phyloP scores from a whole-genome alignment of 2,797 vertebrate species.

The Notamacropus eugenii region DNA sequence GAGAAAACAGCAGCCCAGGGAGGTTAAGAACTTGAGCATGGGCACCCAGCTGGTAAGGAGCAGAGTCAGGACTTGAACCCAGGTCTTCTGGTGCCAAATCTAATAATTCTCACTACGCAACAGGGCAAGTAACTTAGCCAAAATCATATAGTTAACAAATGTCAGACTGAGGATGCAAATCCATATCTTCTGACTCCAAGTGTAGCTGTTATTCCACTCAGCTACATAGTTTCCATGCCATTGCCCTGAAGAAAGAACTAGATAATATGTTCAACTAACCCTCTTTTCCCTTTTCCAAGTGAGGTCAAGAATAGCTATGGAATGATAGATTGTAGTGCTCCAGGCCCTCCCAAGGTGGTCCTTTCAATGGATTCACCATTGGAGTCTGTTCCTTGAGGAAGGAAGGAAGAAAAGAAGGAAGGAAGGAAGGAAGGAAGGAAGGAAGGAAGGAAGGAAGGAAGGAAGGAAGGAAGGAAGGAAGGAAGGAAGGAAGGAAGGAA shows the following conservation, averaged over 20 bases:
- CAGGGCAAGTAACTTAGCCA: not conserved
- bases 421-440: no score
- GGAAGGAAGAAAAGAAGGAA: not conserved
- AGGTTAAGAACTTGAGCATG: not conserved
- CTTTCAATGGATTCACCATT: not conserved
- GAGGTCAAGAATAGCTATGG: not conserved
- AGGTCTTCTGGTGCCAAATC: not conserved
- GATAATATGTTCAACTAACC: not conserved
- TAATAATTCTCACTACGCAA: not conserved
- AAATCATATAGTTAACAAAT: not conserved
- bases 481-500: no score
- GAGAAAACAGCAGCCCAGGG: not conserved
- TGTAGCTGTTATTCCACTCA: not conserved
- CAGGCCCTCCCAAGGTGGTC: not conserved
- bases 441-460: no score
- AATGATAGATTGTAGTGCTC: not conserved
- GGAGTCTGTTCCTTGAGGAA: not conserved
- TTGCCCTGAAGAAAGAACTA: not conserved
- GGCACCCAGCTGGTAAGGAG: not conserved
- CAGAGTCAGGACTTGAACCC: not conserved
- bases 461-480: no score
- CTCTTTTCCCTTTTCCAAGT: not conserved
- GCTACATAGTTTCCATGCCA: not conserved
- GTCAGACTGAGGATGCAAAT: not conserved
- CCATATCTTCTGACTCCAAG: not conserved